Base-by-base conservation (phyloP, 2,888 invertebrate species). In the Hyposoter dolosus region DNA sequence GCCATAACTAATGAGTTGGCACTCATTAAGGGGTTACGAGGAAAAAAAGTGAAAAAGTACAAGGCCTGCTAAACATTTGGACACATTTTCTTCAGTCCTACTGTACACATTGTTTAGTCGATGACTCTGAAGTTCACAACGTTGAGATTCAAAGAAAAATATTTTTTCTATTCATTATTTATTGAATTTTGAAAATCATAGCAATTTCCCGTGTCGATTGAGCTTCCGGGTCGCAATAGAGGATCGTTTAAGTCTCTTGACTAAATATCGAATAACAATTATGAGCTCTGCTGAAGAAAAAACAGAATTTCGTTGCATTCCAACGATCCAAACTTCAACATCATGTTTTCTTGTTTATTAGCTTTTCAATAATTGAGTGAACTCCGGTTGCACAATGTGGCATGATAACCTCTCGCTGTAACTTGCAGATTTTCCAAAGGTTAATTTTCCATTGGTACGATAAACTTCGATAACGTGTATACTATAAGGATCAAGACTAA, bases 361-460 rank as follows among this genome's bases (percentile, higher is more conserved):
- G n/a, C 35, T 40, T 6, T 53, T 53, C 0, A 4, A 17, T 32
- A 32, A 72, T 35, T 35, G 6, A 53, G 53, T 4, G 28, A 35
- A 17, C 9, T 50, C 12, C 32, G 50, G 10, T 53, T 35, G 32
- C 53, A 19, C 17, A 60, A 17, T 50, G 35, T 72, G 35, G 60
- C 74, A 74, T 56, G 74, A 72, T 72, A 72, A 72, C 72, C 72
- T 72, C 47, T 71, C 53, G 47, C 72, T 32, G 32, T 32, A 47
- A 75, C 9, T 19, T 47, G 43, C 65, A 19, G 23, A 76, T 47
- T 32, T 76, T 35, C 50, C 3, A 7, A 50, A 40, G 50, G 50
- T 45, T 35, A 76, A 76, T 47, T 76, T 76, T 76, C 65, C 65
- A 50, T 65, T 32, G 60, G 28, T 43, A 75, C 23, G 43, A 35